phyloP scores from a whole-genome alignment of 2,797 vertebrate genomes.

The Anas bernieri region DNA sequence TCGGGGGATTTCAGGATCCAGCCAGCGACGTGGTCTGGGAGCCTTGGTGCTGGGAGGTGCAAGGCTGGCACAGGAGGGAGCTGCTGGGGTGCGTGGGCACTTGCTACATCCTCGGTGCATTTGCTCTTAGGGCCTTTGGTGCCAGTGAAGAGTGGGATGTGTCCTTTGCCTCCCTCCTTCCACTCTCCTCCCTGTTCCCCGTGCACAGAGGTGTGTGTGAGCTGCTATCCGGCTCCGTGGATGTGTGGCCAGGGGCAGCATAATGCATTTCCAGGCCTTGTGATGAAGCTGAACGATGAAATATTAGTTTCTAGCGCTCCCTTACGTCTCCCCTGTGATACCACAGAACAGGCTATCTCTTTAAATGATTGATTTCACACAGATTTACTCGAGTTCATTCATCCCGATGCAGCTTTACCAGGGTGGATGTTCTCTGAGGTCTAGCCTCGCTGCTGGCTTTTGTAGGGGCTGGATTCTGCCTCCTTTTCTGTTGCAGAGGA shows the following conservation, averaged over 20 bases:
- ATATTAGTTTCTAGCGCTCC: not conserved
- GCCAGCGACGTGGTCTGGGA: not conserved
- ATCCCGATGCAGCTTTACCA: not conserved
- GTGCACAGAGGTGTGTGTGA: fast-evolving
- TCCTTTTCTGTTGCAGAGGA: not conserved
- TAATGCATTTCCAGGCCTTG: not conserved
- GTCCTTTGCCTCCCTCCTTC: not conserved
- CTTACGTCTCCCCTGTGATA: not conserved
- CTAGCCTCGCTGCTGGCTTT: not conserved
- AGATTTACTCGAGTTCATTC: slow-evolving; percentile 20
- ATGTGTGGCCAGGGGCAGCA: not conserved
- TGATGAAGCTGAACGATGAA: slow-evolving; percentile 5
- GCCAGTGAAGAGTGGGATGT: not conserved
- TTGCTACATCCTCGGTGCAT: not conserved
- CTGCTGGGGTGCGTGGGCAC: not conserved
- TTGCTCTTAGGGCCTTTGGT: not conserved
- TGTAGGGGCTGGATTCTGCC: not conserved
- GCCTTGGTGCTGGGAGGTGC: not conserved
- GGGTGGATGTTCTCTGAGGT: not conserved
- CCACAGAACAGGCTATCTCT: not conserved
- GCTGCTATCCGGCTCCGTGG: fast-evolving
- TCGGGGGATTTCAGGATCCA: not conserved
- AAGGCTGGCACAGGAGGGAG: not conserved
- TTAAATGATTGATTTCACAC: slow-evolving; percentile 29
- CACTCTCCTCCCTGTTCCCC: not conserved